A percentile compares a stretch with the other conserved stretches of the same genome.
phyloP scores from a whole-genome alignment of 2,797 vertebrate genomes.

The Acanthopagrus latus region DNA sequence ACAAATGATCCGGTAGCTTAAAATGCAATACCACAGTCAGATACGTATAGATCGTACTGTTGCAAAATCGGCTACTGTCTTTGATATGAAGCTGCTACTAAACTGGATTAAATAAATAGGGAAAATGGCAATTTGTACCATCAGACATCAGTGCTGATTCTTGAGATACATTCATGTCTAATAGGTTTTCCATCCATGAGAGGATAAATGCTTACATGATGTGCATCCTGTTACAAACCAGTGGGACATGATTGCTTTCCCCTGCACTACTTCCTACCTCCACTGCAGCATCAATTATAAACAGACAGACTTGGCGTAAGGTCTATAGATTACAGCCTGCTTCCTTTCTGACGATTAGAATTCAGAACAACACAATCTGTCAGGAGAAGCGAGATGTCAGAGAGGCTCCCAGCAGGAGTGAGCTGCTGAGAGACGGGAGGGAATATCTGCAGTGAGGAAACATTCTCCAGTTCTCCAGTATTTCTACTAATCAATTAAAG shows the following conservation, averaged over 20 bases:
- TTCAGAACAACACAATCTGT: constrained; percentile 36
- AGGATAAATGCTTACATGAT: constrained; percentile 28
- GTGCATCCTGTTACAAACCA: constrained; percentile 11
- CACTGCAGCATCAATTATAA: constrained; percentile 38
- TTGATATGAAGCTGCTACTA: not conserved
- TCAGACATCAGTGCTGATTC: not conserved
- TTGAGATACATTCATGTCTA: not conserved
- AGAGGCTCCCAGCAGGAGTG: constrained; percentile 40
- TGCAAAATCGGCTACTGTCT: constrained; percentile 3
- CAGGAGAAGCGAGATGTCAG: constrained; percentile 35
- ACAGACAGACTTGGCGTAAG: constrained; percentile 33
- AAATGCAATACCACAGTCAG: not conserved
- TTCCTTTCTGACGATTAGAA: constrained; percentile 45
- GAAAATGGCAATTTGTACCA: not conserved
- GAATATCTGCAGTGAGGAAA: constrained; percentile 16
- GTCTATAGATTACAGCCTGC: constrained; percentile 35
- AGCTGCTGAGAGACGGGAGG: constrained; percentile 23
- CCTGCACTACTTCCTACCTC: constrained; percentile 6
- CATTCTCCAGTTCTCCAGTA: constrained; percentile 11
- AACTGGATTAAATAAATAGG: not conserved
- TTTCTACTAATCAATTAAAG: constrained; percentile 58
- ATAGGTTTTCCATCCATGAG: constrained; percentile 10
- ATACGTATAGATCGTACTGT: not conserved
- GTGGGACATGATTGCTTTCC: constrained; percentile 32
- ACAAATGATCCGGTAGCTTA: constrained; percentile 19